Evolutionary conservation across 2,797 vertebrate genomes (phyloP), one percentile per base, ranked within the genome.

Genomic region (Taenioides sp.): DNA sequence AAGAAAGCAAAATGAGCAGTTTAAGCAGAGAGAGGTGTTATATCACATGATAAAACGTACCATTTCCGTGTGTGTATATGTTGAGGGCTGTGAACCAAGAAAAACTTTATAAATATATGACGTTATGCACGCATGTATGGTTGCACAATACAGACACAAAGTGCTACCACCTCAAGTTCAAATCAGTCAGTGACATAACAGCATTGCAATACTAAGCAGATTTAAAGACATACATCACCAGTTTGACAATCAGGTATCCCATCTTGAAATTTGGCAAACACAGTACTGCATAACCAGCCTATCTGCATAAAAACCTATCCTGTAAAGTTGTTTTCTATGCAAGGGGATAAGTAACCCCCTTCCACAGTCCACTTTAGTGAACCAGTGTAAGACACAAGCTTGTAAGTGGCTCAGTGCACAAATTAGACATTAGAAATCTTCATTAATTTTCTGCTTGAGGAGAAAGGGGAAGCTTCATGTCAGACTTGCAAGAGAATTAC

Each of bases 371-470:
- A 17, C 49, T 31, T 65, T 23, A 31, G 18, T 66, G 25, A 52
- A 52, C 70, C 1, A 28, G 67, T 37, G 72, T 69, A 70, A 63
- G 52, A 67, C 73, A 60, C 67, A 25, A 50, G 69, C 76, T 72
- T 82, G 69, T 76, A 74, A 72, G 77, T 70, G 77, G 74, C 73
- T 76, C 78, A 73, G 65, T n/a, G 37, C 70, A 40, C 69, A 76
- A 81, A 87, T 85, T 82, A 84, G 62, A 76, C 64, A 72, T 75
- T 59, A 77, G 71, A 43, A 76, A 85, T 78, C 72, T 78, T 65
- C 50, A 80, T 79, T 81, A n/a, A 86, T 84, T 76, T 84, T 83
- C 81, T 71, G 77, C 79, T 74, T 65, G 70, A 81, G 72, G 47
- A 86, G 72, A 75, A 67, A 77, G 43, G 69, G 67, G 16, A 61